Conservation (phyloP, 2,113 vertebrate species). For the Tupaia chinensis region DNA sequence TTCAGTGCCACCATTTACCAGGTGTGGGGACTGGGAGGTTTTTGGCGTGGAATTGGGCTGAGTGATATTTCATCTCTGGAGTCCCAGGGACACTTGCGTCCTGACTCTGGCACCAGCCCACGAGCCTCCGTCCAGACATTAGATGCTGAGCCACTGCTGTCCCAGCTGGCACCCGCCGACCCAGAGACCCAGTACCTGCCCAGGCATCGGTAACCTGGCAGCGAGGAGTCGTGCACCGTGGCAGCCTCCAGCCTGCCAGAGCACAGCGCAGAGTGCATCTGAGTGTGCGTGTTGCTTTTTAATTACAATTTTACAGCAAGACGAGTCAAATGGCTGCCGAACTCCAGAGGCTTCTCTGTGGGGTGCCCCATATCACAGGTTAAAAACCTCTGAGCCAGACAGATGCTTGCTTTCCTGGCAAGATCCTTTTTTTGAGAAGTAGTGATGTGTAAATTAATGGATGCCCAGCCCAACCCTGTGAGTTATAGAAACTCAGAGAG, state of each 20-base stretch:
- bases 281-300: slow-evolving; percentile 25
- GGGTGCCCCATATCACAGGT: slow-evolving; percentile 10
- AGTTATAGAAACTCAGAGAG: background rate
- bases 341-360: slow-evolving; percentile 8
- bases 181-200: background rate
- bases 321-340: slow-evolving; percentile 11
- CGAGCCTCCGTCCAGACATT: background rate
- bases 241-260: background rate
- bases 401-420: background rate
- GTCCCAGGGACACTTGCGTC: background rate
- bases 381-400: slow-evolving; percentile 44
- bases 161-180: background rate
- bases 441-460: background rate
- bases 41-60: background rate
- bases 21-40: background rate
- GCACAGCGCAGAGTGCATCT: background rate
- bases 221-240: rapidly evolving
- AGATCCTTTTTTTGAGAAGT: slow-evolving; percentile 2
- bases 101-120: background rate
- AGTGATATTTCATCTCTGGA: background rate
- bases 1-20: background rate
- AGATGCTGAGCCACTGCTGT: background rate
- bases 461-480: background rate
- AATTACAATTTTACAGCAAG: slow-evolving; percentile 59
- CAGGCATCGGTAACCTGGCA: background rate